Base-by-base conservation (phyloP, 2,888 invertebrate species). In the Oeneis ivallda region DNA sequence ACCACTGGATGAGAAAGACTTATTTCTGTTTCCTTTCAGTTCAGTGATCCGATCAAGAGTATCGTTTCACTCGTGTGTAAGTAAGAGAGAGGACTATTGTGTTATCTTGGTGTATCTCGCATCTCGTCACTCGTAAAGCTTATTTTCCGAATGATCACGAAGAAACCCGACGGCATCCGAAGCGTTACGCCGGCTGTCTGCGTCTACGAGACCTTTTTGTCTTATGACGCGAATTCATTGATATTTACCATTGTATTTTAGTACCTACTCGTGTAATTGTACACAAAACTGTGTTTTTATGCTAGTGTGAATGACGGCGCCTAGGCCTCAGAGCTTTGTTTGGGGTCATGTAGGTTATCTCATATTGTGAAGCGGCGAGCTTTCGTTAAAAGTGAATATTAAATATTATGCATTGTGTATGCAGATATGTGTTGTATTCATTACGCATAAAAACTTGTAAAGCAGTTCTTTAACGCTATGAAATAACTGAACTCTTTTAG, bases 1-100 rank as follows among this genome's bases (percentile, higher is more conserved):
- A 77, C 79, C 79, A 81, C 81, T 83, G 84, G 83, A 83, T 81
- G 84, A 85, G 81, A 83, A 75, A 81, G 82, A 79, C 77, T 83
- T 83, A 74, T 73, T 73, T 85, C 81, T 87, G 87, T 89, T 87
- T 84, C 87, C 86, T 87, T 89, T 85, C 83, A 81, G 87, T 90
- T 90, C 89, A 87, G 79, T 86, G 87, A 87, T 89, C 88, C 83
- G 83, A 85, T 84, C 82, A 80, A 77, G 76, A 77, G 80, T 80
- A 77, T 80, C 80, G 77, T 72, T 72, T 73, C 74, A 69, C 71
- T 70, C 66, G 62, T 68, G 70, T 61, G 69, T 70, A 68, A 76
- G 85, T 78, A 72, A 13, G 82, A 85, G 80, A 85, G 19, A 74
- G 78, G 9, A 68, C 69, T 70, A 72, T 65, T 71, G 74, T 76